A percentile compares a stretch with the other conserved stretches of the same genome.
Conservation (phyloP, 1,140 invertebrate genomes). For the Micrasema longulum region DNA sequence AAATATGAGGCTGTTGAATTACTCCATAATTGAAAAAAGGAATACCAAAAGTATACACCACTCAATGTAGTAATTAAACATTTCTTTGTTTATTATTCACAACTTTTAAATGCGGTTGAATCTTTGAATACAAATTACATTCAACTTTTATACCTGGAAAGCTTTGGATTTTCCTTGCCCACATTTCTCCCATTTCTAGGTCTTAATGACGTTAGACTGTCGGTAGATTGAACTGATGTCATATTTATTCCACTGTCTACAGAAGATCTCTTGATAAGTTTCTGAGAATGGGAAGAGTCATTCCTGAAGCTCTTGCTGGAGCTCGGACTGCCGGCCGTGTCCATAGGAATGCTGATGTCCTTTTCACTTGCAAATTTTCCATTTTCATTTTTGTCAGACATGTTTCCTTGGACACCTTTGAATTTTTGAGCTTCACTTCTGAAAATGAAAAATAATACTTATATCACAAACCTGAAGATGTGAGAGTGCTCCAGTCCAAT, state of each 20-base stretch:
- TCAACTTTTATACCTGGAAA: slow-evolving; percentile 72
- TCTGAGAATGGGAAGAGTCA: slow-evolving; percentile 59
- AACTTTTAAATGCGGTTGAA: too few species aligned
- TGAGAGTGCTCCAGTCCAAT: too few species aligned
- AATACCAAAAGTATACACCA: too few species aligned
- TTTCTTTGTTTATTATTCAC: too few species aligned
- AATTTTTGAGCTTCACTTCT: slow-evolving; percentile 66
- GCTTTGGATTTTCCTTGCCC: slow-evolving; percentile 61
- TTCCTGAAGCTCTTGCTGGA: slow-evolving; percentile 60
- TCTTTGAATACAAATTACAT: slow-evolving; percentile 29
- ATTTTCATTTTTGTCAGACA: slow-evolving; percentile 18
- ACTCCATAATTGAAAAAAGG: too few species aligned
- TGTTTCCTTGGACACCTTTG: slow-evolving; percentile 62
- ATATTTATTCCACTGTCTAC: slow-evolving; percentile 89
- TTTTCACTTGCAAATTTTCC: slow-evolving; percentile 40
- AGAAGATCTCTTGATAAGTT: slow-evolving; percentile 81
- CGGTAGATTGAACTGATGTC: slow-evolving; percentile 69
- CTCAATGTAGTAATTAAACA: too few species aligned
- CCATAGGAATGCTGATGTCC: slow-evolving; percentile 51
- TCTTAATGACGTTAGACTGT: slow-evolving; percentile 57
- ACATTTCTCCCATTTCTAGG: slow-evolving; percentile 56
- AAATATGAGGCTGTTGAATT: too few species aligned
- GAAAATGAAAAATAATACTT: too few species aligned
- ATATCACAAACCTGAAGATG: too few species aligned
- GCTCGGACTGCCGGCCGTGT: slow-evolving; percentile 57